Base-by-base conservation (phyloP, 1,140 invertebrate species). In the Drosophila tani region DNA sequence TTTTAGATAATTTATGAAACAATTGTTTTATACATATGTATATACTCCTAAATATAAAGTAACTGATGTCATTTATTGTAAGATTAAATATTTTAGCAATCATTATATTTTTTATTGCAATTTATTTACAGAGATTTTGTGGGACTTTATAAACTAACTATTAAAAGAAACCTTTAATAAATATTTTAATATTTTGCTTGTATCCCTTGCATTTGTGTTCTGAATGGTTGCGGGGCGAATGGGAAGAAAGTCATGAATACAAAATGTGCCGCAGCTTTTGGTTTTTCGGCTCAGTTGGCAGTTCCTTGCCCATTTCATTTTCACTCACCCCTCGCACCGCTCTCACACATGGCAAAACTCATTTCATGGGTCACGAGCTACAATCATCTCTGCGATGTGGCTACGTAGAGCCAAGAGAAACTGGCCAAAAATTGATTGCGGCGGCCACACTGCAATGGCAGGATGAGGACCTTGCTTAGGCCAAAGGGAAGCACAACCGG, bases 371-470 rank as follows among this genome's bases (percentile, higher is more conserved):
- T 91, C 85, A 90, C 75, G 79, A 74, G 58, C 53, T 78, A 69
- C 85, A 90, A 90, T 85, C 85, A 85, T 91, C 68, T 70, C 71
- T 55, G 35, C 60, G 59, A 38, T 64, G 24, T 24, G 63, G 63
- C 53, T 55, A 14, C 35, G 53, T 3, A 38, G 53, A 9, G 19
- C 40, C 63, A 46, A 40, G 64, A 65, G 47, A 79, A 75, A 77
- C 82, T 83, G 85, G 73, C 68, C 85, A 91, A 90, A 90, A 88
- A 88, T 88, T 88, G 85, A 88, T 88, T 88, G 90, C 84, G 85
- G 86, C 69, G 45, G 74, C 75, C 43, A 77, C 55, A 77, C 53
- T 69, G 67, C 56, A 87, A 27, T 59, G 67, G 65, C 68, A 63
- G 68, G 68, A 76, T 43, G 41, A 47, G 43, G 53, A 51, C 17